Base-by-base conservation (phyloP, 2,797 vertebrate genomes). In the Sphenopsis melanotis region DNA sequence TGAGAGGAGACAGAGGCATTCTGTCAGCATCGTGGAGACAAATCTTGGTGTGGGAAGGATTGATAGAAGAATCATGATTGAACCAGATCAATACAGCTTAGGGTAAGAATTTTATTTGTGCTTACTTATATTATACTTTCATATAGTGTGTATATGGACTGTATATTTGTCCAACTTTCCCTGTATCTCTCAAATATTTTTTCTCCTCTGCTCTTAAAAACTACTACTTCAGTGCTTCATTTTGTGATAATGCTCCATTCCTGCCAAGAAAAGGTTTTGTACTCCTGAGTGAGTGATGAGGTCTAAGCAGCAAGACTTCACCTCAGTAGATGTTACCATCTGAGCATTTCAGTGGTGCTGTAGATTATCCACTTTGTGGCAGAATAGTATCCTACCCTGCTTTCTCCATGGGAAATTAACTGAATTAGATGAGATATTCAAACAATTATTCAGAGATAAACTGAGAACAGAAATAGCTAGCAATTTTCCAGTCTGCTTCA, bases 51-150 rank as follows among this genome's bases (percentile, higher is more conserved):
- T 98, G 9, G 97, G 98, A 50, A 98, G 99, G 91, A 97, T 98
- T 93, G 99, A 99, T 61, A 98, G 99, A 89, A 98, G 99, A 96
- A 97, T 98, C 57, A 92, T 98, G 65, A 98, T 99, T 3, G 99
- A 99, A 95, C 98, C 98, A 1, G 99, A 99, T 96, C 99, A 99
- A 90, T 99, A 99, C 98, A 99, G 99, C 93, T 97, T 99, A 83
- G 98, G 99, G 99, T 99, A 98, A 88, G 97, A 78, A n/a, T 72
- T 88, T 78, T 83, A 86, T 83, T 88, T 94, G 50, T 92, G 46
- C n/a, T 84, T 74, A 8, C 34, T 88, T 87, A 10, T 6, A 12
- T 72, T 83, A 27, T 61, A 17, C 22, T 69, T 86, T 42, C 69
- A 60, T 66, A 32, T 8, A 29, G 30, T 30, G 12, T 64, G 12